Evolutionary conservation across 1,140 invertebrate species (phyloP), one percentile per base, ranked within the genome.

Genomic region (Drosophila oshimai): DNA sequence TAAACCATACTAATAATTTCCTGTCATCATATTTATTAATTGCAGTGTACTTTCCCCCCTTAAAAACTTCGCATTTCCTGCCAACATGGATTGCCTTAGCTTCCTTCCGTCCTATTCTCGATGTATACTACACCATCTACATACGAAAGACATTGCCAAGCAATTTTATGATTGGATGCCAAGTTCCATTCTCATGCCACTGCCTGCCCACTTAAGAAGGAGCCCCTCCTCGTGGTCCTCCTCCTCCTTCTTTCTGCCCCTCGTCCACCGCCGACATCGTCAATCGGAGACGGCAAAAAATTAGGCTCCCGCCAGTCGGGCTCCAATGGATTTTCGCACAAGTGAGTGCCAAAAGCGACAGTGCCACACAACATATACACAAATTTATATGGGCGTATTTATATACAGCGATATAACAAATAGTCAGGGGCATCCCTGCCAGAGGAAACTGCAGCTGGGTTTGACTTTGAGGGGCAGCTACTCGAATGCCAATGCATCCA

Each of bases 301-400:
- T 87, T 86, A 81, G 81, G 81, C 81, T 86, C 81, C 81, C 72
- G 81, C 76, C 81, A 77, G 81, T 77, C 81, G 81, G 81, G 81
- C 81, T 86, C 81, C 81, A 87, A 70, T 81, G 83, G 81, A 81
- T 86, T 86, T 86, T 86, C 72, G 81, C 80, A 86, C 80, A 87
- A 80, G 67, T 76, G 81, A 86, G 81, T 87, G 80, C 81, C 80
- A 86, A 86, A 79, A 83, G 80, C 76, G 74, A 79, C 79, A 83
- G 55, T 42, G 54, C 45, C 53, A 77, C 37, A 67, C 31, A 15
- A 45, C 41, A 70, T 45, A 46, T 18, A 47, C 22, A 34, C 17
- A 41, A 42, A 57, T 41, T 44, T 26, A 51, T 58, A 61, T 34
- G 33, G 49, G 41, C 47, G 67, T 49, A 46, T 60, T 10, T 60